Base-by-base conservation (phyloP, 1,140 invertebrate species). In the Araneus ventricosus region DNA sequence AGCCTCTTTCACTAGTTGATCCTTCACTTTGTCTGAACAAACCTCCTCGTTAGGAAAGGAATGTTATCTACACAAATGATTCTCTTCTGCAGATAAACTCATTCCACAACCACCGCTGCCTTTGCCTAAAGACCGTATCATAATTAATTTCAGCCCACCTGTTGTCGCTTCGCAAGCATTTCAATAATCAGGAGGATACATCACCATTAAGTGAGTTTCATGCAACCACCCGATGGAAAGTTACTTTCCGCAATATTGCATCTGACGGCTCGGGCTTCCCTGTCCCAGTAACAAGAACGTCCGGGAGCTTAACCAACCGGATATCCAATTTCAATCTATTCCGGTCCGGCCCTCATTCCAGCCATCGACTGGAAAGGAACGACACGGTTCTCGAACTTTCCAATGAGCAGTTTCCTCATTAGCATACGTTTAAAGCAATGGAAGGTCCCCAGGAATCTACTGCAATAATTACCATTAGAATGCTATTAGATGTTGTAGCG, bases 381-480 rank as follows among this genome's bases (percentile, higher is more conserved):
- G 70, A 84, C 24, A 52, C 24, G 39, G 82, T 84, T 84, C 37
- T 27, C 41, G 45, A 52, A 84, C 41, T 84, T 84, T 84, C 45
- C 82, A 84, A 84, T 82, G 37, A 7, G 41, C 41, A 57, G 41
- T n/a, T 87, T 86, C 14, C 79, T 67, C 89, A 91, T 91, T 91
- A 91, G 41, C 37, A 84, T 84, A 30, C 79, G 59, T 63, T 84
- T 84, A 84, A 63, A 45, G 30, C 67, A 79, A 52, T 57, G 41
- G 67, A 70, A 22, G 63, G 63, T 67, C 24, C 63, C 27, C 14
- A 22, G 57, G 79, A 67, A 67, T 67, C 52, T n/a, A 7, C 88
- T 41, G 61, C 39, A 30, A 91, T 91, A 91, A 91, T 91, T 91
- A 91, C 89, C 89, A 91, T 91, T 91, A 91, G 80, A 91, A 91